A percentile compares a stretch with the other conserved stretches of the same genome.
Evolutionary conservation across 2,888 invertebrate genomes (phyloP).

Genomic region (Cerastis leucographa): DNA sequence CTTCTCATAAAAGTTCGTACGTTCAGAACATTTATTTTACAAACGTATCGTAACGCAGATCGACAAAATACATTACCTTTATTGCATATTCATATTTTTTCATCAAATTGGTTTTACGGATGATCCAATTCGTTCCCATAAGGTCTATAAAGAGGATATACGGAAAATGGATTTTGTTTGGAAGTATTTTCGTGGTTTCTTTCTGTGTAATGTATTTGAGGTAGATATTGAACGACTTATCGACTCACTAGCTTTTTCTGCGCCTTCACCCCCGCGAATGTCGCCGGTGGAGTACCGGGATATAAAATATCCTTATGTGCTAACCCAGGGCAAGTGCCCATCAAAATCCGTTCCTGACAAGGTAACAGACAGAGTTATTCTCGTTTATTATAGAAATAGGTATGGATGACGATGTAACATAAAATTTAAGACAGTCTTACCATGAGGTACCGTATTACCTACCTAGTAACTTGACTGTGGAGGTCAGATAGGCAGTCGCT

Average conservation of each 20-base stretch:
- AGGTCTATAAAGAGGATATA: background rate
- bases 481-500: background rate
- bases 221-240: background rate
- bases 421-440: no score
- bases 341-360: no score
- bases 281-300: no score
- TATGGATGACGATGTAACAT: no score
- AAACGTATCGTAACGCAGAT: background rate
- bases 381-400: no score
- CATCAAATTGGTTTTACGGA: conserved; percentile 17
- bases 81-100: conserved; percentile 13
- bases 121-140: conserved; percentile 2
- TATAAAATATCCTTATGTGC: no score
- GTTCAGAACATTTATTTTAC: background rate
- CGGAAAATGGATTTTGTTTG: background rate
- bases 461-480: background rate
- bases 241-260: no score
- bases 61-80: conserved; percentile 16
- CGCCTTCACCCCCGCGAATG: no score
- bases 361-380: no score
- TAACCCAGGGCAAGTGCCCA: no score
- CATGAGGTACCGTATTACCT: background rate
- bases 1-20: background rate
- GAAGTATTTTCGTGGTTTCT: background rate
- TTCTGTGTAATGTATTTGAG: background rate